Base-by-base conservation (phyloP, 2,797 vertebrate species). In the Eleutherodactylus coqui region DNA sequence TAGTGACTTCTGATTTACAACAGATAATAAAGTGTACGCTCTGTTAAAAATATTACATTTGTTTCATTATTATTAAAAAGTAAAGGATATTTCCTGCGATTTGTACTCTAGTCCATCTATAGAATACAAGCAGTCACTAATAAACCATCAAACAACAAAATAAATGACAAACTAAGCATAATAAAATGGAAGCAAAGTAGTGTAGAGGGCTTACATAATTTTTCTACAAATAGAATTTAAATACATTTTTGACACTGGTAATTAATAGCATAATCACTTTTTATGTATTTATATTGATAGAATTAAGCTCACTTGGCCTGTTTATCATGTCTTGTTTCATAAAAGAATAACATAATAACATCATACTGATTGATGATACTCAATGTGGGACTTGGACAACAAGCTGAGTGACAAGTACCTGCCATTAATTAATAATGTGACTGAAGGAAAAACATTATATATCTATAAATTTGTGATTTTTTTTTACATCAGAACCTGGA, bases 241-340 rank as follows among this genome's bases (percentile, higher is more conserved):
- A 49, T 19, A 14, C 11, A 27, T 14, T 45, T 45, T n/a, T 73
- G 45, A 47, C 27, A 51, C 2, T 3, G 2, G 14, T 9, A 75
- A 75, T 32, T 75, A 32, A 75, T 29, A 45, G n/a, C n/a, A 47
- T 29, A 24, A 32, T 29, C 4, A 47, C n/a, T 41, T 41, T 32
- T 27, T 47, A 49, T 75, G 43, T 29, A 49, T 41, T 43, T 70
- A 55, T 83, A 3, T 6, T 89, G 4, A 17, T 87, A 72, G 89
- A 82, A 13, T 76, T 67, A 84, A 84, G 84, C 51, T 69, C 83
- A 11, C 87, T 88, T 84, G 55, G 90, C 87, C 13, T 90, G 88
- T 88, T 85, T 21, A 70, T 88, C 45, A 84, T 32, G 83, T 82
- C 51, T 60, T 89, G 41, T 82, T 81, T 88, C 16, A 58, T 24